Conservation (phyloP, 2,888 invertebrate genomes). For the Callinectes sapidus region DNA sequence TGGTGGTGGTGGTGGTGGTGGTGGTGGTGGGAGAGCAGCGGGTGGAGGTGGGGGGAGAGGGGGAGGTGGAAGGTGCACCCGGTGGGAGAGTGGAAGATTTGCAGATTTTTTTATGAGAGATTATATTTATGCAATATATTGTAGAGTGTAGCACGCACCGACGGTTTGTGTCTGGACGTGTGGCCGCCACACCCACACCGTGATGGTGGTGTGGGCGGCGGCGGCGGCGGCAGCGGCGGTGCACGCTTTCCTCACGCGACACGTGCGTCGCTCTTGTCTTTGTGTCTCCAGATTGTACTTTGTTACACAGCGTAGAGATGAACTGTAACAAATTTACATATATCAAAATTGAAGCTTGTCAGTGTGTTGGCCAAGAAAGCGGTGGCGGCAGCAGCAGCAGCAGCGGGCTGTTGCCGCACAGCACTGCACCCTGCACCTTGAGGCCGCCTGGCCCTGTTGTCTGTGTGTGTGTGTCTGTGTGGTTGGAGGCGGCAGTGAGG, state of each 20-base stretch:
- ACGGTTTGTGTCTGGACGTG: neutral
- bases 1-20: neutral
- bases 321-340: neutral
- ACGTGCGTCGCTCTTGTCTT: neutral
- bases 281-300: neutral
- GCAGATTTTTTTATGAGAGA: constrained; percentile 30
- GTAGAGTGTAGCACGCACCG: neutral
- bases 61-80: neutral
- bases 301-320: neutral
- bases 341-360: constrained; percentile 46
- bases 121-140: constrained; percentile 18
- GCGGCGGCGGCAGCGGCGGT: neutral
- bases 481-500: neutral
- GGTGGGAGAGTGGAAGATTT: neutral
- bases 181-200: neutral
- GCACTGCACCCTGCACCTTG: neutral
- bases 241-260: neutral
- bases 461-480: neutral
- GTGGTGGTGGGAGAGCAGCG: neutral
- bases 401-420: neutral
- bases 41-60: neutral
- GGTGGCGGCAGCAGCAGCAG: neutral
- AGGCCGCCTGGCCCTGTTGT: neutral
- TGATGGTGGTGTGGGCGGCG: neutral
- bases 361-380: neutral